These are phyloP conservation scores for Petaurus breviceps DNA, from an alignment of 2,113 vertebrate genomes.

Conservation along the genomic window DNA sequence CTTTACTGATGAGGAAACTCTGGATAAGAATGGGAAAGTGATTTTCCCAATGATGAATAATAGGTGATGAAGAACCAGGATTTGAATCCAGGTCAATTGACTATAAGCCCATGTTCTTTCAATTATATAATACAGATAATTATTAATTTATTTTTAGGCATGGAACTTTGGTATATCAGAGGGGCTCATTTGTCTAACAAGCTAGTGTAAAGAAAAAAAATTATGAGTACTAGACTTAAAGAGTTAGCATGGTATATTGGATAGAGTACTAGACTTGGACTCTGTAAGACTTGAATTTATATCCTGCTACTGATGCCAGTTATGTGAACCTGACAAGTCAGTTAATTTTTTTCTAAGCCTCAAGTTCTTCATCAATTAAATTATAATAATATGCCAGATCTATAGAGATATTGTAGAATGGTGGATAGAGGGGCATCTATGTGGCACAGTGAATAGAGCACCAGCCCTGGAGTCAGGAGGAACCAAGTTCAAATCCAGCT, in stretches of 20 bases:
- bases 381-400: neutral
- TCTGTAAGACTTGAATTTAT: neutral
- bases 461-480: too few relatives aligned
- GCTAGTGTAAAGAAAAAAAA: neutral
- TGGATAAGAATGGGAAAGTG: neutral
- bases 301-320: neutral
- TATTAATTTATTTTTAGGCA: neutral
- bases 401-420: neutral
- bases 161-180: neutral
- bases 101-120: neutral
- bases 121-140: neutral
- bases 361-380: neutral
- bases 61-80: neutral
- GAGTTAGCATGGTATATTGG: neutral
- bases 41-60: neutral
- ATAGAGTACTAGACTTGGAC: neutral
- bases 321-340: neutral
- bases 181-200: neutral
- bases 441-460: too few relatives aligned
- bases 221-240: neutral
- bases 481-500: too few relatives aligned
- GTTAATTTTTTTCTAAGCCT: neutral
- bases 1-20: neutral
- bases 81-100: neutral
- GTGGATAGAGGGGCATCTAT: neutral